These are phyloP conservation scores for Dorcus parallelipipedus DNA, from an alignment of 2,888 invertebrate genomes.

Conservation along the genomic window DNA sequence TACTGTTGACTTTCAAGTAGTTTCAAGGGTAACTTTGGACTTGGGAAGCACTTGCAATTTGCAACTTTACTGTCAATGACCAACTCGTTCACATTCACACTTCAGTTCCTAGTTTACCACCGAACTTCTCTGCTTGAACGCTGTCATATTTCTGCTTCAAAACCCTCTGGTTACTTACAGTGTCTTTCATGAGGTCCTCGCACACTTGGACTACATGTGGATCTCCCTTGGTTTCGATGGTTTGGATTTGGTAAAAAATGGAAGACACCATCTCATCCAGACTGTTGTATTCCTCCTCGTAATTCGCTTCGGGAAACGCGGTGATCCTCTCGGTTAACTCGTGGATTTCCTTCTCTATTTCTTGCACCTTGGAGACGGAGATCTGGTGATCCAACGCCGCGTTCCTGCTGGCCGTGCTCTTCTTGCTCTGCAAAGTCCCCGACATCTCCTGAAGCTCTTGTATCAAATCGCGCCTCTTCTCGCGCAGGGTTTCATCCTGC, in stretches of 20 bases:
- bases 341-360: not conserved
- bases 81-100: no score
- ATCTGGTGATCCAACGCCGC: no score
- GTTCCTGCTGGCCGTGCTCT: not conserved
- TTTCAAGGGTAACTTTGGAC: no score
- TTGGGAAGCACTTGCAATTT: no score
- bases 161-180: no score
- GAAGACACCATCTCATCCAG: constrained; percentile 9
- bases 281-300: constrained; percentile 2
- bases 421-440: not conserved
- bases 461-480: not conserved
- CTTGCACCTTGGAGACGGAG: not conserved
- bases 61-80: no score
- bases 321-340: not conserved
- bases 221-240: constrained; percentile 4
- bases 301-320: not conserved
- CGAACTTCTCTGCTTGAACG: no score
- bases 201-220: constrained; percentile 4
- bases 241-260: constrained; percentile 11
- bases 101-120: no score
- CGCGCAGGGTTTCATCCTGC: not conserved
- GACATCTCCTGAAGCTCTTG: not conserved
- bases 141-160: no score
- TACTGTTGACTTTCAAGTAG: no score
- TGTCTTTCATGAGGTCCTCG: constrained; percentile 11